phyloP scores from a whole-genome alignment of 2,797 vertebrate genomes.

The Hydrocynus forskahlii region DNA sequence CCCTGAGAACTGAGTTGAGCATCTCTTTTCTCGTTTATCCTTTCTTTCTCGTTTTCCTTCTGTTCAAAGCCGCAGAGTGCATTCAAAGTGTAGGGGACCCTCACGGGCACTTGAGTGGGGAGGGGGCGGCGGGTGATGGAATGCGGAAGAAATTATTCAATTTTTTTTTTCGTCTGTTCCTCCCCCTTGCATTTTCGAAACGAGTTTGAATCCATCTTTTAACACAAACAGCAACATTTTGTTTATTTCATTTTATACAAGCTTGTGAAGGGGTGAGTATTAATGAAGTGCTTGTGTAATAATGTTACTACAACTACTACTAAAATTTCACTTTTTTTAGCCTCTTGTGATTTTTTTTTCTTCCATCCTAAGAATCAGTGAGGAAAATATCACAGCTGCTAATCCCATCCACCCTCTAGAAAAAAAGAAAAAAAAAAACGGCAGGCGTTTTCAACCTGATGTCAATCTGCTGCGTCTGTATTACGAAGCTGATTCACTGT shows the following conservation, averaged over 20 bases:
- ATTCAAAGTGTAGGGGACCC: slow-evolving; percentile 53
- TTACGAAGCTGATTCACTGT: background rate
- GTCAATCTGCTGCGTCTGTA: background rate
- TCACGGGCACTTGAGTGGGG: slow-evolving; percentile 47
- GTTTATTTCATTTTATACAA: slow-evolving; percentile 50
- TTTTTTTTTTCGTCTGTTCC: background rate
- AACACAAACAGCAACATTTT: background rate
- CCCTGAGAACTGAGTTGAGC: slow-evolving; percentile 96
- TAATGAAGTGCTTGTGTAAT: slow-evolving; percentile 77
- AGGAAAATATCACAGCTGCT: slow-evolving; percentile 37
- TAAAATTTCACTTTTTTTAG: slow-evolving; percentile 16
- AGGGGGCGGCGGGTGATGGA: slow-evolving; percentile 35
- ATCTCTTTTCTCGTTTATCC: slow-evolving; percentile 78
- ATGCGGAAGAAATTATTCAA: slow-evolving; percentile 47
- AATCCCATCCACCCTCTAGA: background rate
- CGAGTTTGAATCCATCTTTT: background rate
- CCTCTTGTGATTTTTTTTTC: slow-evolving; percentile 23
- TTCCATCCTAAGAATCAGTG: background rate
- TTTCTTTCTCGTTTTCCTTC: slow-evolving; percentile 65
- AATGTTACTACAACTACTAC: slow-evolving; percentile 47
- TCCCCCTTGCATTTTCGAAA: background rate
- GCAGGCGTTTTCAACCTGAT: background rate
- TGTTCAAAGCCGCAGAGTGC: slow-evolving; percentile 59
- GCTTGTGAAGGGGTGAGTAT: slow-evolving; percentile 69
- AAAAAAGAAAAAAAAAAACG: background rate